Conservation (phyloP, 2,113 vertebrate species). For the Megaceryle maxima region DNA sequence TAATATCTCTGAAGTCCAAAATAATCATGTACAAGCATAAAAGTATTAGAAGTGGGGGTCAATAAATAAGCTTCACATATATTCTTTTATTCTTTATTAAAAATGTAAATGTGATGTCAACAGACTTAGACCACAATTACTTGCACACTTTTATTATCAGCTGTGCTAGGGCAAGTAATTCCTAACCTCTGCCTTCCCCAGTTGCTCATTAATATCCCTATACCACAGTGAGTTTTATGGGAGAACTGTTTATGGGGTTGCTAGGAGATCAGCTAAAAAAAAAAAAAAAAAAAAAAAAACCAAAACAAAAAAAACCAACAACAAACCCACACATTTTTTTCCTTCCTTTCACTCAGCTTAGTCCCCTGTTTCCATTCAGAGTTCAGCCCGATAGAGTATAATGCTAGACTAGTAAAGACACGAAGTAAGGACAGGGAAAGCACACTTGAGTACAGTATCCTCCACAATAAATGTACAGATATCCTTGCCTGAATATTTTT, state of each 20-base stretch:
- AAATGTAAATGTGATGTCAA: not conserved
- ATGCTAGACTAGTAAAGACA: not conserved
- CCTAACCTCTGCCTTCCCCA: not conserved
- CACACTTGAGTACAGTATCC: not conserved
- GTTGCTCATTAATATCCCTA: not conserved
- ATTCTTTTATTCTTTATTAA: not conserved
- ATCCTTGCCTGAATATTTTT: not conserved
- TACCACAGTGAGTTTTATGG: not conserved
- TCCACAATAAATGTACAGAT: not conserved
- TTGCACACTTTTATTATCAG: not conserved
- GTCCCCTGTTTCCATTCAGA: not conserved
- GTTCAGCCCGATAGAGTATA: not conserved
- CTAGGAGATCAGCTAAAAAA: not conserved
- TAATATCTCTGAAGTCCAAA: not conserved
- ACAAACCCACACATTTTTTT: not conserved
- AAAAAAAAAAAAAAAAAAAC: not conserved
- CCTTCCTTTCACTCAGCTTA: not conserved
- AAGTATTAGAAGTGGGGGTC: not conserved
- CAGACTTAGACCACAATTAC: not conserved
- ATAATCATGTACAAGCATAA: not conserved
- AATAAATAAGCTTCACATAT: not conserved
- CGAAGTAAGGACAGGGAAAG: not conserved
- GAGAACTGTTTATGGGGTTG: not conserved
- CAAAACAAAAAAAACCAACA: not conserved
- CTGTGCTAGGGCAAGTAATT: not conserved